Evolutionary conservation across 2,797 vertebrate genomes (phyloP), one percentile per base, ranked within the genome.

Genomic region (Sus cebifrons): DNA sequence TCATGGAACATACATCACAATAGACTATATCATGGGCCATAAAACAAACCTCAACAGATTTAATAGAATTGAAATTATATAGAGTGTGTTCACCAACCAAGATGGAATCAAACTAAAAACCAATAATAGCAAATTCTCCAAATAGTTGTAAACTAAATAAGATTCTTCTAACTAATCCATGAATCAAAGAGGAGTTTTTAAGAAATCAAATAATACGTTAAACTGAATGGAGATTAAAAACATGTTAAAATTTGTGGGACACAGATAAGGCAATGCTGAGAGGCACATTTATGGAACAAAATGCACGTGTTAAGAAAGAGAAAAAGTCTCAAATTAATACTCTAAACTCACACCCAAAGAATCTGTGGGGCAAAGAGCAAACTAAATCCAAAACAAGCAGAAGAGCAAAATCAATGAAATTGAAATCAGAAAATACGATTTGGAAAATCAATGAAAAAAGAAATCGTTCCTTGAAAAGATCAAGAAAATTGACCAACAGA

Each of bases 161-260:
- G 10, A 71, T 68, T 71, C 4, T 85, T 93, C 36, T 56, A 86
- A 88, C 94, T 60, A 70, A 52, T 58, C 12, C 15, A 58, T 52
- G 54, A 91, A 40, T 90, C 6, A 91, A 67, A 58, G 20, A 77
- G 54, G 40, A 79, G n/a, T 23, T 86, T 86, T 97, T n/a, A 85
- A 95, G 21, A 91, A 94, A 91, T 88, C 27, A 84, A 96, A 36
- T 65, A 81, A 62, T 91, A 56, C n/a, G 27, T 90, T 95, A 75
- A 95, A n/a, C 5, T 86, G n/a, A 89, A 60, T 94, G 73, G 56
- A 90, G 92, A 92, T 92, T 92, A 25, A 82, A 87, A 89, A 78
- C 67, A 44, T 10, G 85, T 5, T 14, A 65, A 83, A 67, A 79
- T 62, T 29, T 96, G 32, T 87, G 62, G 15, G 36, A 75, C 23